Percentiles rank a stretch among this genome's conserved stretches.
These are phyloP conservation scores for Myioborus miniatus DNA, from an alignment of 2,797 vertebrate genomes.

Conservation along the genomic window DNA sequence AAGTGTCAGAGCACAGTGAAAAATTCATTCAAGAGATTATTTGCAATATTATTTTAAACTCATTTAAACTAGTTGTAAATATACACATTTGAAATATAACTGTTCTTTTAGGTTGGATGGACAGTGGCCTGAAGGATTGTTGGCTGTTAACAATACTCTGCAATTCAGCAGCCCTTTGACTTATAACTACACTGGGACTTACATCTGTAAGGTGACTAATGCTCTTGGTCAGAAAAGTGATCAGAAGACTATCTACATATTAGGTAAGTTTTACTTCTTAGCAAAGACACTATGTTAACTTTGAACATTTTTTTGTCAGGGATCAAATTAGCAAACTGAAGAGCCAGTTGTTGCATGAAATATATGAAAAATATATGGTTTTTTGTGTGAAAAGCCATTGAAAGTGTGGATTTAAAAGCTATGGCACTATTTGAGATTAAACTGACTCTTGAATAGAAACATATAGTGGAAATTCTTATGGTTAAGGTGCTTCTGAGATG, in stretches of 20 bases:
- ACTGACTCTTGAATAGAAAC: not conserved
- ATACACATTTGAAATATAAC: not conserved
- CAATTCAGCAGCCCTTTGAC: constrained; percentile 87
- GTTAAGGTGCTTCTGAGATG: not conserved
- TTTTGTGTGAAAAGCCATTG: not conserved
- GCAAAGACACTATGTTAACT: not conserved
- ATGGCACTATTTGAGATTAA: not conserved
- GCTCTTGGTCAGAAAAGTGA: constrained; percentile 85
- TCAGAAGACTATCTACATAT: constrained; percentile 87
- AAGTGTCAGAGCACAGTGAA: not conserved
- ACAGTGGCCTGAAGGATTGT: constrained; percentile 87
- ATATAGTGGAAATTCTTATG: not conserved
- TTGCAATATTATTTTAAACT: not conserved
- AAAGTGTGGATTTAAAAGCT: not conserved
- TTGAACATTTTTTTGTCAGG: not conserved
- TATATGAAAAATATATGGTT: not conserved
- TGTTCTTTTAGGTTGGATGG: constrained; percentile 85
- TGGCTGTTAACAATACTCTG: constrained; percentile 86
- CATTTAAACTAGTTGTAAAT: not conserved
- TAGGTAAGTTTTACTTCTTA: constrained; percentile 82
- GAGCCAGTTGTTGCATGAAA: not conserved
- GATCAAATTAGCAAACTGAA: not conserved
- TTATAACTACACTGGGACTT: constrained; percentile 92
- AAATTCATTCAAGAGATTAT: not conserved
- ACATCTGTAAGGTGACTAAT: constrained; percentile 91